These are phyloP conservation scores for Cryptocheilus praepositus DNA, from an alignment of 2,888 invertebrate species.

Conservation along the genomic window DNA sequence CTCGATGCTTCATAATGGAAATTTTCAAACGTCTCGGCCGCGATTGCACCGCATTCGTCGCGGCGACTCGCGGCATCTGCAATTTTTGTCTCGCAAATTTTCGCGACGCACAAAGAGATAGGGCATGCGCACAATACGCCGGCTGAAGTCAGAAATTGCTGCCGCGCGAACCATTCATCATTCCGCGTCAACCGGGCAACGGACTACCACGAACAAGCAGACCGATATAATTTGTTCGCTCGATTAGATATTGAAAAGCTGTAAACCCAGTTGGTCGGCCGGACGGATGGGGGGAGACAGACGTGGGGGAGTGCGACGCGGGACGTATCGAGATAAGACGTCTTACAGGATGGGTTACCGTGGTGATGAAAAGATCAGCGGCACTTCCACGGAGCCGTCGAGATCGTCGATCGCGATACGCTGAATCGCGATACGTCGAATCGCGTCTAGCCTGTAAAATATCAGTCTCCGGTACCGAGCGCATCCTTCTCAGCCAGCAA, in stretches of 20 bases:
- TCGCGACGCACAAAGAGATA: no score
- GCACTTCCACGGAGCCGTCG: not conserved
- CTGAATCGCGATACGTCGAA: constrained; percentile 25
- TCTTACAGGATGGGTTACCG: constrained; percentile 4
- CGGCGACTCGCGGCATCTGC: no score
- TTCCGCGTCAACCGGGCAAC: constrained; percentile 42
- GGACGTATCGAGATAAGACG: not conserved
- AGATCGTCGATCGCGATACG: constrained; percentile 32
- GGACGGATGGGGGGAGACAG: not conserved
- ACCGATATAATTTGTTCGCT: constrained; percentile 60
- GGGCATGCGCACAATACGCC: no score
- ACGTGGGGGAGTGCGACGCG: constrained; percentile 4
- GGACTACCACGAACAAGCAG: constrained; percentile 32
- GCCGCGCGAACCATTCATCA: constrained; percentile 48
- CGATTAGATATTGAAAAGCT: constrained; percentile 62
- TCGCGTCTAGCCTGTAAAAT: constrained; percentile 22
- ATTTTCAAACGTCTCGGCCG: no score
- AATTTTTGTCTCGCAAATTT: no score
- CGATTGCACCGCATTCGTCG: no score
- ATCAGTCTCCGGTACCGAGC: constrained; percentile 20
- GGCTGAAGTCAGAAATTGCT: not conserved
- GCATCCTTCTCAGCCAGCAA: no score
- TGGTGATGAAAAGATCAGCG: constrained; percentile 19
- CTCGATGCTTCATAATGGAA: no score
- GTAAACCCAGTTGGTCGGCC: constrained; percentile 49